Percentiles rank a stretch among this genome's conserved stretches.
These are phyloP conservation scores for Stenotaenia linearis DNA, from an alignment of 2,888 invertebrate genomes.

Conservation along the genomic window DNA sequence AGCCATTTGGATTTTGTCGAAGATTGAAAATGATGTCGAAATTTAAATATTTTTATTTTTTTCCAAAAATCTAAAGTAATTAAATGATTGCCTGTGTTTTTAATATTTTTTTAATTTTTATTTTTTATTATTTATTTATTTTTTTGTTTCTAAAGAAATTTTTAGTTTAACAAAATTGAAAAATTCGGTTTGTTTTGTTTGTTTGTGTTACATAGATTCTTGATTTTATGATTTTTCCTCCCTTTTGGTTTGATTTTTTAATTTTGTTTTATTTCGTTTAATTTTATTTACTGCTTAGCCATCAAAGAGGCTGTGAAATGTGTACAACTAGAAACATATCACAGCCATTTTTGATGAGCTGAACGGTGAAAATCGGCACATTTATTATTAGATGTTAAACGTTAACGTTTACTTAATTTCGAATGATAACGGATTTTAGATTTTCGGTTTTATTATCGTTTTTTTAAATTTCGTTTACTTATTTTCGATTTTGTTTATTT, in stretches of 20 bases:
- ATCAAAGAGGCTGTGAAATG: constrained; percentile 44
- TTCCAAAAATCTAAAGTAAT: background rate
- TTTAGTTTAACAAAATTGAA: background rate
- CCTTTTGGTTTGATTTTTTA: background rate
- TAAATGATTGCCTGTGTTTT: background rate
- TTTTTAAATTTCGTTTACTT: background rate
- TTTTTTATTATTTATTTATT: background rate
- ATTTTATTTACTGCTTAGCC: constrained; percentile 32
- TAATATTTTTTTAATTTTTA: background rate
- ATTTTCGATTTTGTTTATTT: background rate
- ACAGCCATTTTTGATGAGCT: constrained; percentile 95
- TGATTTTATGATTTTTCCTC: background rate
- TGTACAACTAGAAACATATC: constrained; percentile 57
- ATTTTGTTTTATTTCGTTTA: constrained; percentile 24
- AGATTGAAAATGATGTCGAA: constrained; percentile 1
- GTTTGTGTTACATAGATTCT: background rate
- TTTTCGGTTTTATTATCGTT: constrained; percentile 13
- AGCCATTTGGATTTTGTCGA: background rate
- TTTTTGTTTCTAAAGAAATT: background rate
- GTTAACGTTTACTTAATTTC: background rate
- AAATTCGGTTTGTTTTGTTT: background rate
- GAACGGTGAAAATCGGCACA: constrained; percentile 48
- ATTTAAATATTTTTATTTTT: background rate
- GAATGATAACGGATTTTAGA: background rate
- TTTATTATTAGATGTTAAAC: background rate